These are phyloP conservation scores for Protaetia brevitarsis DNA, from an alignment of 1,140 invertebrate genomes.

Conservation along the genomic window DNA sequence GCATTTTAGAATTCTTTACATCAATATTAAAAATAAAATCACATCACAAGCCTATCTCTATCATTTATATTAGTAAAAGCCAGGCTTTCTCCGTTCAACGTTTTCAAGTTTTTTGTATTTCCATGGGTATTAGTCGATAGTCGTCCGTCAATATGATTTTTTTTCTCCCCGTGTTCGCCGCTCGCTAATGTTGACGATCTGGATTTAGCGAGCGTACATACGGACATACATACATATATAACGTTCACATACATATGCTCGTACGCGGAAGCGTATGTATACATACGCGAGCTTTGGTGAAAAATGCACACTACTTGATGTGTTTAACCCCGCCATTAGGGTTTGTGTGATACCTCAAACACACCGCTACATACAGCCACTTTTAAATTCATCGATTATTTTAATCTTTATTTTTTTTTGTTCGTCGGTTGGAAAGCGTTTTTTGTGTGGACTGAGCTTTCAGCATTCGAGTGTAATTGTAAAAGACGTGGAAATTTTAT, in stretches of 20 bases:
- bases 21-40: no score
- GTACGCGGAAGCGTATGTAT: background rate
- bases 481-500: background rate
- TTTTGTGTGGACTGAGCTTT: background rate
- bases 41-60: no score
- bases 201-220: conserved; percentile 3
- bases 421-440: background rate
- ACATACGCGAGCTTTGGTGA: conserved; percentile 35
- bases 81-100: no score
- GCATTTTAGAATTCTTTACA: no score
- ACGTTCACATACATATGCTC: background rate
- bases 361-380: conserved; percentile 39
- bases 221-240: background rate
- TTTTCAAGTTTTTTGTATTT: no score
- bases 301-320: conserved; percentile 48
- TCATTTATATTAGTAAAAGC: no score
- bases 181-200: conserved; percentile 6
- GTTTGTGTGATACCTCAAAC: conserved; percentile 48
- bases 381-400: conserved; percentile 30
- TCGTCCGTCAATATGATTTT: background rate
- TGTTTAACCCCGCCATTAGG: conserved; percentile 48
- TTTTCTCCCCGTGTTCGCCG: background rate
- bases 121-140: no score
- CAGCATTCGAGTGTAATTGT: background rate
- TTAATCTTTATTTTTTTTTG: conserved; percentile 20